A percentile compares a stretch with the other conserved stretches of the same genome.
phyloP scores from a whole-genome alignment of 2,113 vertebrate genomes.

The Petaurus breviceps region DNA sequence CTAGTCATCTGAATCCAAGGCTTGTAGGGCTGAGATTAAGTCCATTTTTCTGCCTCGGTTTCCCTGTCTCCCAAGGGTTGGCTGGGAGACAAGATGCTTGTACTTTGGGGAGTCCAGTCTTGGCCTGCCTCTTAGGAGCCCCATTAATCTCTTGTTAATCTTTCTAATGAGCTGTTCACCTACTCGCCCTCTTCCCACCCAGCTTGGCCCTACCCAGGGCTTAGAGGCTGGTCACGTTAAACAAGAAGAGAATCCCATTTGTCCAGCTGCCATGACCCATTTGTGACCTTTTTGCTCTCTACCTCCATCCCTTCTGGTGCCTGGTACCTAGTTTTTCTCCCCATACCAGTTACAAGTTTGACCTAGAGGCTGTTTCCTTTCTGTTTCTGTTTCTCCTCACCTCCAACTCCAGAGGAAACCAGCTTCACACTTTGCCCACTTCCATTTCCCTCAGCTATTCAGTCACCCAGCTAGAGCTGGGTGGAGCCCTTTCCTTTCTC shows the following conservation, averaged over 20 bases:
- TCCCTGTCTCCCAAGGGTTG: not conserved
- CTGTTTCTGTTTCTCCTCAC: not conserved
- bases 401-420: not conserved
- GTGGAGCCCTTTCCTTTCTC: not conserved
- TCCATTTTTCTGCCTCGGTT: not conserved
- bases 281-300: not conserved
- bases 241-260: not conserved
- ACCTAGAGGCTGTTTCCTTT: not conserved
- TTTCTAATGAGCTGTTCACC: slow-evolving; percentile 1
- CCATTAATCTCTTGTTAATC: slow-evolving; percentile 49
- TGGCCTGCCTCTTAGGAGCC: not conserved
- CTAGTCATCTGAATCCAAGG: not conserved
- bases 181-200: not conserved
- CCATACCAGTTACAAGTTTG: not conserved
- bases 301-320: not conserved
- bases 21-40: not conserved
- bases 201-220: slow-evolving; percentile 40
- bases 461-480: not conserved
- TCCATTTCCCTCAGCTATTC: not conserved
- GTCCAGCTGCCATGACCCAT: not conserved
- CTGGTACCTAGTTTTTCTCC: not conserved
- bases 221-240: not conserved
- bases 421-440: not conserved
- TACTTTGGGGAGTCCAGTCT: not conserved
- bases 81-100: not conserved